These are phyloP conservation scores for Lophotis ruficrista DNA, from an alignment of 2,113 vertebrate genomes.

Conservation along the genomic window DNA sequence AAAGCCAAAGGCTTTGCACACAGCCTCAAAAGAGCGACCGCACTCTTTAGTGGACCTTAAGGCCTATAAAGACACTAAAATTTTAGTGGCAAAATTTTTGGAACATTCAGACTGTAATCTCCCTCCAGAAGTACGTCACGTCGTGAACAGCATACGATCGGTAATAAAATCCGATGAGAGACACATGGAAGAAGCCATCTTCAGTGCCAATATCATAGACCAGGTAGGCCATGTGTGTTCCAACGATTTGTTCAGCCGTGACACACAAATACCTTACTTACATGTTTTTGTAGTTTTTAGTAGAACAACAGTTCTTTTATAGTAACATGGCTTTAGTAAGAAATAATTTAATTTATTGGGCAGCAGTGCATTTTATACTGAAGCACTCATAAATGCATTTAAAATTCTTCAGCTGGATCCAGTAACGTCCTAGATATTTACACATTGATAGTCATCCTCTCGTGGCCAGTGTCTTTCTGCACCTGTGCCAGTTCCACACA, in stretches of 20 bases:
- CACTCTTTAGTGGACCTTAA: constrained; percentile 89
- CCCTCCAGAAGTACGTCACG: constrained; percentile 89
- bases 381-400: not conserved
- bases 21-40: constrained; percentile 78
- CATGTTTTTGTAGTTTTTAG: not conserved
- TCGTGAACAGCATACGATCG: constrained; percentile 87
- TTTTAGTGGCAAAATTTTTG: constrained; percentile 94
- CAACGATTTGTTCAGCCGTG: not conserved
- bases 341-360: not conserved
- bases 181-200: constrained; percentile 92
- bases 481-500: not conserved
- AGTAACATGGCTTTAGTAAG: not conserved
- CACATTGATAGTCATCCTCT: not conserved
- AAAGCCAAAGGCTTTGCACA: constrained; percentile 77
- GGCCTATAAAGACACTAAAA: constrained; percentile 91
- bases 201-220: constrained; percentile 87
- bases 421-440: not conserved
- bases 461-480: not conserved
- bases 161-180: constrained; percentile 89
- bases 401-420: not conserved
- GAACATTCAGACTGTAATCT: constrained; percentile 91
- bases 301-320: not conserved
- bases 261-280: not conserved
- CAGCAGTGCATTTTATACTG: not conserved
- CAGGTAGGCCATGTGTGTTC: constrained; percentile 75